Base-by-base conservation (phyloP, 2,888 invertebrate species). In the Seladonia tumulorum region DNA sequence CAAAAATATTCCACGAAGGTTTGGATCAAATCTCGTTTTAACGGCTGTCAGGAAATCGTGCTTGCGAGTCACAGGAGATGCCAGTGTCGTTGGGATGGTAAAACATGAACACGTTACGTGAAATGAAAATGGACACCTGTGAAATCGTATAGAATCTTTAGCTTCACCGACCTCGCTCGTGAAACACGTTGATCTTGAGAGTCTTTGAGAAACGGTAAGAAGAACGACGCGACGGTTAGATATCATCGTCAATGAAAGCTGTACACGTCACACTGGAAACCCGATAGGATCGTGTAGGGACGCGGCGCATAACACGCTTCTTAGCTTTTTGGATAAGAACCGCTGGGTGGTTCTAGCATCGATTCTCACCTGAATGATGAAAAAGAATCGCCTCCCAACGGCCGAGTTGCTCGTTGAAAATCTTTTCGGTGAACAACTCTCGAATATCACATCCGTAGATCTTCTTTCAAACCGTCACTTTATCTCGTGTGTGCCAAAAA, bases 211-310 rank as follows among this genome's bases (percentile, higher is more conserved):
- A 16, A n/a, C 60, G 68, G 25, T 39, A 75, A 75, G 80, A 66
- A 49, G 60, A 18, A 47, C 22, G 35, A 57, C 47, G 74, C 25
- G n/a, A 1, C 14, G 14, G 14, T 25, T 74, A 29, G 73, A 74
- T 81, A 75, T 70, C 74, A 72, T 45, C 47, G 68, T 14, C 80
- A 57, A 82, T 82, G 80, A 80, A 82, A 82, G 53, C 57, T 74
- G 68, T 53, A 80, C 73, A 45, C 73, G 81, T 74, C 82, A 39
- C 49, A 39, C 49, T 70, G 22, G 81, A 79, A 79, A 79, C 10
- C 25, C 35, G 73, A 57, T 73, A 80, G 80, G 53, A 74, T 80
- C 82, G 74, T 25, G 74, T 25, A 57, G 53, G 18, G 53, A 57
- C 73, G 22, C 35, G 14, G 29, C 29, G 42, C 35, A 10, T 47